A percentile compares a stretch with the other conserved stretches of the same genome.
Evolutionary conservation across 2,888 invertebrate species (phyloP).

Genomic region (Taphrorychus bicolor): DNA sequence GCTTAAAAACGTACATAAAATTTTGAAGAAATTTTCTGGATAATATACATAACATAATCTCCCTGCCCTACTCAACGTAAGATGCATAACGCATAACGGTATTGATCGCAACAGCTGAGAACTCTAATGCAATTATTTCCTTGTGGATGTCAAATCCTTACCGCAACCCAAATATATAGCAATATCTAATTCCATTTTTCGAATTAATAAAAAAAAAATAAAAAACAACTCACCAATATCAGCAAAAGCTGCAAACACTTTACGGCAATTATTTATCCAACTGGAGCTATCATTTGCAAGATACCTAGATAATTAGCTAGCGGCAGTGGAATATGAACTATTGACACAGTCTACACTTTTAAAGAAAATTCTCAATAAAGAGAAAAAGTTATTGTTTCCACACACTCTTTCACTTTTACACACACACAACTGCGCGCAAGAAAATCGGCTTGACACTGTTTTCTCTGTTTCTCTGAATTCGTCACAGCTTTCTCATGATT

Average conservation of each 20-base stretch:
- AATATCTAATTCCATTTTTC: background rate
- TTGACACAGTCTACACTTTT: background rate
- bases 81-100: background rate
- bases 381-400: background rate
- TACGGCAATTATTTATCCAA: background rate
- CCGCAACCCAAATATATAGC: too few species aligned
- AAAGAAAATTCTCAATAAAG: background rate
- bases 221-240: background rate
- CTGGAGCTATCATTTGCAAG: background rate
- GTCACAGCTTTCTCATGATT: slow-evolving; percentile 39
- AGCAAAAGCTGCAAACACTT: background rate
- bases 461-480: slow-evolving; percentile 35
- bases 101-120: background rate
- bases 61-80: background rate
- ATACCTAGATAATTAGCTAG: background rate
- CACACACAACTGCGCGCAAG: background rate
- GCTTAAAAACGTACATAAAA: too few species aligned
- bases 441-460: slow-evolving; percentile 31
- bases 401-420: slow-evolving; percentile 30
- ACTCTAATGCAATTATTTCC: too few species aligned
- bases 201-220: background rate
- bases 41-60: too few species aligned
- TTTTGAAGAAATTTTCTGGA: too few species aligned
- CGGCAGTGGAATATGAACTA: background rate
- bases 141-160: too few species aligned